phyloP scores from a whole-genome alignment of 2,888 invertebrate species.

The Hemicrepidius hirtus region DNA sequence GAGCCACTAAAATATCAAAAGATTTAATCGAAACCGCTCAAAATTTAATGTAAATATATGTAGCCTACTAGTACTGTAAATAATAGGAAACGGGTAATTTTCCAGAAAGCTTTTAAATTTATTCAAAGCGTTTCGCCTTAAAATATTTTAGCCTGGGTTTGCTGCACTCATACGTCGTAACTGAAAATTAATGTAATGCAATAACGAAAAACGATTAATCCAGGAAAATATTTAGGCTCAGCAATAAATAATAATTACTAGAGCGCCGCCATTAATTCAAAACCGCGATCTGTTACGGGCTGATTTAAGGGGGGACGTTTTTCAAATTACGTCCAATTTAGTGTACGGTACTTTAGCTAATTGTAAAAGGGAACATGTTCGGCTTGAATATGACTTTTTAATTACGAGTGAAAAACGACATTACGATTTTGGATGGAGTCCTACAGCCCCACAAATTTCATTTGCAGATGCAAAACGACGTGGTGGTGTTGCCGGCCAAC shows the following conservation, averaged over 20 bases:
- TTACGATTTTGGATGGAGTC: conserved; percentile 47
- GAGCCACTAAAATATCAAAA: not conserved
- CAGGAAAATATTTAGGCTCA: conserved; percentile 66
- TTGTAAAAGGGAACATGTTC: conserved; percentile 66
- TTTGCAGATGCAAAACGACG: conserved; percentile 50
- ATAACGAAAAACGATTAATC: conserved; percentile 51
- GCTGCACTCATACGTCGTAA: conserved; percentile 34
- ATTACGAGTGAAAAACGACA: conserved; percentile 64
- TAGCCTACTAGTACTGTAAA: conserved; percentile 10
- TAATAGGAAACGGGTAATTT: conserved; percentile 46
- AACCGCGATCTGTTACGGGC: conserved; percentile 55
- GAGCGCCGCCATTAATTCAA: conserved; percentile 59
- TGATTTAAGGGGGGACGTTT: conserved; percentile 66
- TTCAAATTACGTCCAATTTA: conserved; percentile 66
- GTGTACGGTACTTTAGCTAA: conserved; percentile 66
- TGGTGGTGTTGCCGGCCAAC: conserved; percentile 44
- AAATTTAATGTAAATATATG: conserved; percentile 34
- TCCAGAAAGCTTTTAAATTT: conserved; percentile 46
- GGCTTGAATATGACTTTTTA: conserved; percentile 66
- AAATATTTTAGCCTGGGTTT: conserved; percentile 31
- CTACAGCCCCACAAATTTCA: conserved; percentile 46
- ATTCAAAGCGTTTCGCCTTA: conserved; percentile 38
- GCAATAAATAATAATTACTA: conserved; percentile 64
- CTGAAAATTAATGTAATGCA: conserved; percentile 46
- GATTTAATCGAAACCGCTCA: conserved; percentile 21